Conservation (phyloP, 1,140 invertebrate species). For the Zelostemma sp. region DNA sequence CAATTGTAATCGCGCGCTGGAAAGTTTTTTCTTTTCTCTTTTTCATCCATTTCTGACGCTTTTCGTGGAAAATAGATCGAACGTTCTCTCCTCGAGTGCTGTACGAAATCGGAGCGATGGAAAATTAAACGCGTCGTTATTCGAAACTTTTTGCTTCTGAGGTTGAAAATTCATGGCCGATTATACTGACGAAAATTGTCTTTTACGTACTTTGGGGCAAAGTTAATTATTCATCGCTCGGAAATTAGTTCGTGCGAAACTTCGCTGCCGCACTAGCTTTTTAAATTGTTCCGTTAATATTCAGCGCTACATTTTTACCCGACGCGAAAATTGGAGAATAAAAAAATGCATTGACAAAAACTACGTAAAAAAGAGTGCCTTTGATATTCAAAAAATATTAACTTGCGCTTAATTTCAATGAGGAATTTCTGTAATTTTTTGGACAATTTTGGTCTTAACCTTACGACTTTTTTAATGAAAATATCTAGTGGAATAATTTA, state of each 20-base stretch:
- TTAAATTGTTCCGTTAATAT: background rate
- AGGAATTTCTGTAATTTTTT: no score
- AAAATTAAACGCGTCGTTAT: background rate
- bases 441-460: no score
- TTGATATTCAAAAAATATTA: background rate
- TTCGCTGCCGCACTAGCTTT: background rate
- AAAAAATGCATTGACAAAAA: background rate
- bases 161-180: background rate
- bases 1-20: constrained; percentile 21
- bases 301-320: background rate
- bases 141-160: background rate
- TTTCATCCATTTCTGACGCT: background rate
- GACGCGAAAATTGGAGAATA: background rate
- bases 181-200: background rate
- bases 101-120: no score
- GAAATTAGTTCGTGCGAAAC: background rate
- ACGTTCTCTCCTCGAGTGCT: no score
- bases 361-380: background rate
- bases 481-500: no score
- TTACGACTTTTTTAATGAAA: no score
- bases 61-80: background rate
- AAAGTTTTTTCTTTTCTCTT: background rate
- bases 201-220: background rate
- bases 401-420: background rate
- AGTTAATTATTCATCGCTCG: background rate